A percentile compares a stretch with the other conserved stretches of the same genome.
These are phyloP conservation scores for Auanema sp. DNA, from an alignment of 2,888 invertebrate species.

Conservation along the genomic window DNA sequence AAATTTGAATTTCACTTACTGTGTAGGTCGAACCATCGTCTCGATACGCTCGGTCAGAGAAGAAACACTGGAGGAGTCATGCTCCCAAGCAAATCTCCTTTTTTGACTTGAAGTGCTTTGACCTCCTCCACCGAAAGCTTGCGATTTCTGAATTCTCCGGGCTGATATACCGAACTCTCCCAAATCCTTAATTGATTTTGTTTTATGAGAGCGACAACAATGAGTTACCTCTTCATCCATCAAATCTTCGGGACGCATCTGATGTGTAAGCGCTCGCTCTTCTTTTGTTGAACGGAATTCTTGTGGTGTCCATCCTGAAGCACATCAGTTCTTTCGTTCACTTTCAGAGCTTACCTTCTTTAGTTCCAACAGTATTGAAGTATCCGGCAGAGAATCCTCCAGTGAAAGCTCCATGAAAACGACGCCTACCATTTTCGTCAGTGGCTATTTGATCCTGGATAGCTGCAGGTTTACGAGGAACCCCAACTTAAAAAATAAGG, in stretches of 20 bases:
- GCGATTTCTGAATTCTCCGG: constrained; percentile 78
- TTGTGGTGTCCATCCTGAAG: constrained; percentile 83
- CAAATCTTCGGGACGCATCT: constrained; percentile 84
- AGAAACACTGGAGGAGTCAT: constrained; percentile 28
- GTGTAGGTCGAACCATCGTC: constrained; percentile 50
- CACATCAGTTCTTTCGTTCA: background rate
- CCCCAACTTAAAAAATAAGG: constrained; percentile 27
- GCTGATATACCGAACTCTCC: constrained; percentile 94
- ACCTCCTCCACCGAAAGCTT: constrained; percentile 71
- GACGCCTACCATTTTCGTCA: constrained; percentile 82
- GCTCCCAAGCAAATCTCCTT: constrained; percentile 56
- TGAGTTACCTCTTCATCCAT: constrained; percentile 86
- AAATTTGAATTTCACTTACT: constrained; percentile 24
- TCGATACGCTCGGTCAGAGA: constrained; percentile 39
- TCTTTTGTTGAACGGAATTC: constrained; percentile 85
- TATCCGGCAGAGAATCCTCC: constrained; percentile 97
- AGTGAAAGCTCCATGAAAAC: constrained; percentile 98
- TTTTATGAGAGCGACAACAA: constrained; percentile 7
- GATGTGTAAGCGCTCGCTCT: constrained; percentile 71
- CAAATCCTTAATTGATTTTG: constrained; percentile 72
- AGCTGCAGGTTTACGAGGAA: constrained; percentile 76
- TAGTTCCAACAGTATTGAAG: constrained; percentile 91
- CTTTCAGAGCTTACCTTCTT: constrained; percentile 71
- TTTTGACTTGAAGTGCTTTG: constrained; percentile 17
- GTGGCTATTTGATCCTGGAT: constrained; percentile 83